phyloP scores from a whole-genome alignment of 2,113 vertebrate species.

The sheep (Ovis aries) region DNA sequence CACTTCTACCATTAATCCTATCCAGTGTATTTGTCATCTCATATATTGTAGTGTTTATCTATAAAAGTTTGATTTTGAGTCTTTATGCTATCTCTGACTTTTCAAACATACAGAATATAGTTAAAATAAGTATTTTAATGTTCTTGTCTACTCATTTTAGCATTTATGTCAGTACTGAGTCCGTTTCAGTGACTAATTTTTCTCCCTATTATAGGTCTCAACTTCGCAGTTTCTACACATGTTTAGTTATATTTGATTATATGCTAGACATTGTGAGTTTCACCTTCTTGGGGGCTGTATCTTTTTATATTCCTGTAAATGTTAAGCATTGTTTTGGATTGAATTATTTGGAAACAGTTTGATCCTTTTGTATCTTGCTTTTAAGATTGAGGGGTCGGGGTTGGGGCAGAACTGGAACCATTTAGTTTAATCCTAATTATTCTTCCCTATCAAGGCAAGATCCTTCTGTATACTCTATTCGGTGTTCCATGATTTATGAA shows the following conservation, averaged over 20 bases:
- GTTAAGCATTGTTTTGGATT: neutral
- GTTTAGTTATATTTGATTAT: neutral
- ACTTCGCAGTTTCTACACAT: neutral
- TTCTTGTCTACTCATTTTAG: neutral
- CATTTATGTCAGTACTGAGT: neutral
- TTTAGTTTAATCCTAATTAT: conserved; percentile 21
- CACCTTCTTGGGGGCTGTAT: neutral
- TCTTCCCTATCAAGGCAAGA: neutral
- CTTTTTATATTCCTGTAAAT: neutral
- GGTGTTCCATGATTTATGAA: neutral
- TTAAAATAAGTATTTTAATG: neutral
- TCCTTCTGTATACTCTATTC: neutral
- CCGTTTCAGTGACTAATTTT: neutral
- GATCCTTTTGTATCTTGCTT: conserved; percentile 25
- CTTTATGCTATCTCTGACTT: neutral
- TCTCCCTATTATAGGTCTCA: neutral
- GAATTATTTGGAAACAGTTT: neutral
- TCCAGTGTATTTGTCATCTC: neutral
- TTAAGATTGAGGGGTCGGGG: neutral
- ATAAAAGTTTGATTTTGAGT: neutral
- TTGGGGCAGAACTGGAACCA: neutral
- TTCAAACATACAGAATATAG: neutral
- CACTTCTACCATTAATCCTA: neutral
- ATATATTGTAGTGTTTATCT: neutral
- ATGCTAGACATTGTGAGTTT: conserved; percentile 5